Evolutionary conservation across 2,888 invertebrate genomes (phyloP), one percentile per base, ranked within the genome.

Genomic region (Agrilus biguttatus): DNA sequence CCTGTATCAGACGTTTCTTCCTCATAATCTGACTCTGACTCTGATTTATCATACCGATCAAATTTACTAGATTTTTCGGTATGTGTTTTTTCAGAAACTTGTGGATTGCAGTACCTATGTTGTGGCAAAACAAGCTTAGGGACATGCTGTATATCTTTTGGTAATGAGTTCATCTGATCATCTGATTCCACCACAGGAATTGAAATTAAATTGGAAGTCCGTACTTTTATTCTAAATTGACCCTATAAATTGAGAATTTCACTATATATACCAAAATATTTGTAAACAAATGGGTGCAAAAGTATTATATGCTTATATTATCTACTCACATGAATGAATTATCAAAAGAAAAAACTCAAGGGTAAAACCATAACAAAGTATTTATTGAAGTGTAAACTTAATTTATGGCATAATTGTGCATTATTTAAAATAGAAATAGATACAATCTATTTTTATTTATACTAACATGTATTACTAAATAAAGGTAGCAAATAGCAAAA

Each of bases 201-300:
- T 32, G 72, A 63, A 47, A 73, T 72, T 21, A 72, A 55, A 53
- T 72, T 73, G 21, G 69, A 63, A 51, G 68, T 72, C 38, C 60
- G 51, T 13, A 48, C 45, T 47, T 60, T 52, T 36, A 52, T 56
- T 39, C 51, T 53, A 39, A 56, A 60, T 32, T 58, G 55, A 19
- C 58, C 60, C 62, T 63, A 45, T 33, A 28, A 55, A 51, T 3
- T 36, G 36, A 47, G 42, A 46, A 28, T 19, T 34, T 28, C 21
- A 21, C 7, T 21, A 21, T 21, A 21, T 5, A 21, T 21, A 21
- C 21, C 7, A 21, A 5, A 21, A 21, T 21, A 21, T 6, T 21
- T 21, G 21, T 21, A 5, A 5, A 21, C 21, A 5, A 21, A 21
- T 6, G 21, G 21, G 21, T 7, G 21, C 5, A 21, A 21, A 21